Conservation (phyloP, 2,113 vertebrate genomes). For the Chunga burmeisteri region DNA sequence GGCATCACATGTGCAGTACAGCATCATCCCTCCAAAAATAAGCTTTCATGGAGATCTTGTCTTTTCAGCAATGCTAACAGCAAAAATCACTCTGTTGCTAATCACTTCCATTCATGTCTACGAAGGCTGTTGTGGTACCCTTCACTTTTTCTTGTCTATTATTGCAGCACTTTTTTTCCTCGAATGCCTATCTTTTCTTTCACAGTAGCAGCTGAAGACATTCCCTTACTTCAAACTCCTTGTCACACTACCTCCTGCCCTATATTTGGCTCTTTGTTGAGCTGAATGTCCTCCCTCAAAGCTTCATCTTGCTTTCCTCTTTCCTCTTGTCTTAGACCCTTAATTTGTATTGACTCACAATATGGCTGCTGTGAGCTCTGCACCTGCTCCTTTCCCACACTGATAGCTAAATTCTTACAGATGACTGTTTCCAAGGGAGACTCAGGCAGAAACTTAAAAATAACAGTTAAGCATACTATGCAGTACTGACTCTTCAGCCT, state of each 20-base stretch:
- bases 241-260: neutral
- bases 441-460: neutral
- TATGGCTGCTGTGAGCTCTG: neutral
- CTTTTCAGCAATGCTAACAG: neutral
- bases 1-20: neutral
- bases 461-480: neutral
- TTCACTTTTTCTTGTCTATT: neutral
- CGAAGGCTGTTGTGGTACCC: neutral
- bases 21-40: neutral
- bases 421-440: neutral
- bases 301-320: neutral
- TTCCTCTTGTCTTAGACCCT: neutral
- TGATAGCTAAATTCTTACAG: neutral
- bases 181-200: neutral
- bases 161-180: neutral
- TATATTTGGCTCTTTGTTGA: neutral
- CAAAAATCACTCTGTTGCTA: neutral
- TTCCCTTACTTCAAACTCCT: neutral
- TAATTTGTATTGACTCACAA: conserved; percentile 5
- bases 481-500: neutral
- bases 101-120: neutral
- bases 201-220: neutral
- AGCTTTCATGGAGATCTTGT: neutral
- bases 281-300: neutral
- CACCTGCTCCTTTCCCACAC: neutral